Base-by-base conservation (phyloP, 2,797 vertebrate genomes). In the Acrossocheilus fasciatus region DNA sequence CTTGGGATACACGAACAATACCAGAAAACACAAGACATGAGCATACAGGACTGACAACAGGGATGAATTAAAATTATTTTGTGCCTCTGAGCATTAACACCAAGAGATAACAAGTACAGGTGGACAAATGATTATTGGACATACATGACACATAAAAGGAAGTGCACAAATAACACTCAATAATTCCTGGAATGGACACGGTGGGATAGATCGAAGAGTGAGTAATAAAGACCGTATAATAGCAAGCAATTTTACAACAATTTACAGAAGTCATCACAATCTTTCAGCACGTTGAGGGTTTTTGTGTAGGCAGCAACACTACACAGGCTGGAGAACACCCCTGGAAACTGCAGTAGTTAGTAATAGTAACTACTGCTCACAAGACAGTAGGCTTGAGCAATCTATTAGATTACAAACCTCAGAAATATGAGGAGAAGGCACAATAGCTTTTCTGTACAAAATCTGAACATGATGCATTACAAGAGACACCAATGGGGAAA, bases 391-490 rank as follows among this genome's bases (percentile, higher is more conserved):
- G 11, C 74, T 23, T 54, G 50, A 39, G 6, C 11, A 52, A 77
- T 77, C 50, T 3, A 75, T 50, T 57, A 23, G 47, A 77, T 77
- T 77, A 39, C 47, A 77, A 57, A 57, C 50, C 34, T 77, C 52
- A 77, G 47, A 20, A 75, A 34, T 77, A 57, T 41, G 50, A 77
- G 18, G 30, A 57, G 39, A 77, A 39, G 20, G 34, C 34, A 57
- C 18, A 39, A 15, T 39, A n/a, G 34, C 6, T 36, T 34, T 76
- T 76, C n/a, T 75, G 34, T n/a, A 57, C 50, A 57, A 36, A 57
- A 39, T 36, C 34, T 23, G 50, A 57, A 23, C 47, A 52, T 20
- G 50, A 2, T 23, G 18, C 18, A 57, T 77, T 39, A 77, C 18
- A 77, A 77, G 18, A 76, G 30, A 76, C 30, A 12, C 12, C 17